Base-by-base conservation (phyloP, 2,888 invertebrate genomes). In the Agonopterix alstromeriana region DNA sequence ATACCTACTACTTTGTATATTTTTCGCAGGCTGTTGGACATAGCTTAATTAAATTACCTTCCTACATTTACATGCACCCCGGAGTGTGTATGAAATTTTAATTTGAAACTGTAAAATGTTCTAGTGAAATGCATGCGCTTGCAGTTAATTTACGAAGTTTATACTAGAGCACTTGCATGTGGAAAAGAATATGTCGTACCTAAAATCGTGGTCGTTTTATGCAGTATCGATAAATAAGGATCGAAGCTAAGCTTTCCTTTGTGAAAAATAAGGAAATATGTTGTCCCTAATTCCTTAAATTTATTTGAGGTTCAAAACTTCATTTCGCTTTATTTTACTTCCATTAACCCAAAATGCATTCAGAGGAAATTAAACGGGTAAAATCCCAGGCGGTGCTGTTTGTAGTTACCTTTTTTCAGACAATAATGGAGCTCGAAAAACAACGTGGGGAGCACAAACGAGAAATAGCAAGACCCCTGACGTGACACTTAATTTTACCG, bases 401-500 rank as follows among this genome's bases (percentile, higher is more conserved):
- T 55, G 48, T 50, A 55, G 60, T 59, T 59, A 27, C 27, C 70
- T 70, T 73, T 73, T 70, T 54, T 55, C 46, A 42, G 60, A 60
- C 67, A 70, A 72, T 70, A 73, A 67, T 66, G 69, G 63, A 61
- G 59, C 59, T 63, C 49, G 61, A 59, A 68, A 69, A 63, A 57
- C 63, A 55, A 52, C 54, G 60, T 52, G 50, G 55, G 63, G 61
- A 58, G 63, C 56, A 57, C 57, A 63, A 70, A 70, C 63, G 65
- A 57, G 58, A 56, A 60, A 60, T 57, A 59, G 63, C 55, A 55
- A 61, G 61, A 60, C 53, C 12, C 57, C 64, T 63, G 63, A 66
- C 61, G 65, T 68, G 70, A 70, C 69, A 73, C 64, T 73, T 76
- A 72, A 77, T 75, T 76, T 67, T 56, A 61, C 53, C 55, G 56